Evolutionary conservation across 2,797 vertebrate species (phyloP).

Genomic region (Halcyon badia): DNA sequence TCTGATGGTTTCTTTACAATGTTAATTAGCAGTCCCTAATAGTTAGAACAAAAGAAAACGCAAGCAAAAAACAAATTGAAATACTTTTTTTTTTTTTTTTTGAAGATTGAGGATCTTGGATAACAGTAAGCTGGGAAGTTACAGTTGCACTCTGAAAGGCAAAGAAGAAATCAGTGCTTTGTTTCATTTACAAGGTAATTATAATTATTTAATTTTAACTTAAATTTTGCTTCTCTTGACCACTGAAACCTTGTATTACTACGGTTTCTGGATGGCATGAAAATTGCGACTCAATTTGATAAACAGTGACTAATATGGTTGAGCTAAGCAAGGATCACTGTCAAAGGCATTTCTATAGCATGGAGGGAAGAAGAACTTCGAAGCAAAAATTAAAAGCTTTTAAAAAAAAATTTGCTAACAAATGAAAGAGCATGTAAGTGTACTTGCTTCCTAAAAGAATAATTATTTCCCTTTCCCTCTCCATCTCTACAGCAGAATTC

Average conservation of each 20-base stretch:
- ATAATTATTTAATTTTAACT: neutral
- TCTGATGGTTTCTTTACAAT: neutral
- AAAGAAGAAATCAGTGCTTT: slow-evolving; percentile 46
- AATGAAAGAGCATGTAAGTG: neutral
- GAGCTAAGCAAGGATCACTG: neutral
- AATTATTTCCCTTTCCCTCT: neutral
- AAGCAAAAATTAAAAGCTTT: neutral
- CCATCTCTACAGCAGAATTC: neutral
- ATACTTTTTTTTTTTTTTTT: neutral
- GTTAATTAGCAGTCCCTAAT: neutral
- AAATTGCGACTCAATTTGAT: neutral
- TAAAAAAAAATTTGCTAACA: neutral
- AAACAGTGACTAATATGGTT: neutral
- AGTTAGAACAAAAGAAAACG: neutral
- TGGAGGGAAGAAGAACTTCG: neutral
- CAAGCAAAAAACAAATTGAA: accelerated
- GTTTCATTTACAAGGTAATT: slow-evolving; percentile 81
- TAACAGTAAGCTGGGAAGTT: slow-evolving; percentile 69
- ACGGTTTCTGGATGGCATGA: neutral
- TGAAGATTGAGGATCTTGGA: slow-evolving; percentile 64
- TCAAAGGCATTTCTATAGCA: neutral
- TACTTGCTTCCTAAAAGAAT: neutral
- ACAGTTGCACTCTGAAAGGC: slow-evolving; percentile 74
- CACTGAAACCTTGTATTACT: neutral
- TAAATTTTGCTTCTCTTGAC: neutral